A percentile compares a stretch with the other conserved stretches of the same genome.
Conservation (phyloP, 2,888 invertebrate species). For the Microchrysa polita region DNA sequence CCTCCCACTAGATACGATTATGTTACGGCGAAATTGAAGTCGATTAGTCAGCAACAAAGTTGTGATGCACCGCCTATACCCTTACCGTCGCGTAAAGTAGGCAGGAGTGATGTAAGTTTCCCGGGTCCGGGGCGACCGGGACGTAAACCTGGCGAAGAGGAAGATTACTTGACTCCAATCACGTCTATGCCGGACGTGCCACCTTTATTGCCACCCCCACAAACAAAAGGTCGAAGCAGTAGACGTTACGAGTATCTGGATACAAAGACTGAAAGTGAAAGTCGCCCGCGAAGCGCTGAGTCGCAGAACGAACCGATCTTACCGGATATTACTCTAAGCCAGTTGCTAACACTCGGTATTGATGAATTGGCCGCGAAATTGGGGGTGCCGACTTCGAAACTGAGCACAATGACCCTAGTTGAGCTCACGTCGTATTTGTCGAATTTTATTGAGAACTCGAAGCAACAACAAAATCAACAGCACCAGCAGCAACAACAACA, state of each 20-base stretch:
- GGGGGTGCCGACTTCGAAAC: conserved; percentile 79
- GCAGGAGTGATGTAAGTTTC: conserved; percentile 66
- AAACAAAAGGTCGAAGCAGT: conserved; percentile 57
- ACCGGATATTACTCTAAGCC: conserved; percentile 80
- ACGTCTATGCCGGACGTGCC: conserved; percentile 56
- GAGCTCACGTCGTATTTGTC: conserved; percentile 85
- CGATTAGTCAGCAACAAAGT: not conserved
- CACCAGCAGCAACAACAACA: conserved; percentile 56
- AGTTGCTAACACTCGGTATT: conserved; percentile 82
- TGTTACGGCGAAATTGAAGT: conserved; percentile 52
- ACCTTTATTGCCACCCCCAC: conserved; percentile 67
- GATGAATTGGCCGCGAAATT: conserved; percentile 80
- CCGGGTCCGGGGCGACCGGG: conserved; percentile 65
- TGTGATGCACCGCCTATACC: conserved; percentile 69
- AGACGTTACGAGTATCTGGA: conserved; percentile 54
- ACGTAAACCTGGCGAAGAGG: conserved; percentile 69
- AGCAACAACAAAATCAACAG: conserved; percentile 58
- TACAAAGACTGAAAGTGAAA: conserved; percentile 59
- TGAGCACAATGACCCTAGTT: conserved; percentile 87
- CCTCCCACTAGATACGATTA: conserved; percentile 59
- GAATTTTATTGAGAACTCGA: conserved; percentile 66
- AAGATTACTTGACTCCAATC: conserved; percentile 77
- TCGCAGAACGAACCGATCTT: conserved; percentile 55
- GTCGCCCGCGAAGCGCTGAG: conserved; percentile 11
- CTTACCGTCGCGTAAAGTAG: conserved; percentile 67